Evolutionary conservation across 2,888 invertebrate genomes (phyloP), one percentile per base, ranked within the genome.

Genomic region (Bombylius major): DNA sequence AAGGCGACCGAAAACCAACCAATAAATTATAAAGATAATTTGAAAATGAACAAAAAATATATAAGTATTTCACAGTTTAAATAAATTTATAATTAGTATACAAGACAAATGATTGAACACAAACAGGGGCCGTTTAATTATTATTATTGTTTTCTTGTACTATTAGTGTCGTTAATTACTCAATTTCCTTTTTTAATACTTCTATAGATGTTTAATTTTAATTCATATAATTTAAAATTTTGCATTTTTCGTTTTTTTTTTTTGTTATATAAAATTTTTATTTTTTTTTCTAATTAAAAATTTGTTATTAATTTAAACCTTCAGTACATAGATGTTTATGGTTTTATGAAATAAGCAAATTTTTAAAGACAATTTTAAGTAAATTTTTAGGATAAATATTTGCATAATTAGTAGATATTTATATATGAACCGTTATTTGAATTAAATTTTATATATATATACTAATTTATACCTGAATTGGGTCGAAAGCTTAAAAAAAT

Each of bases 1-100:
- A 85, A 85, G 85, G 85, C 83, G 83, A 83, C 84, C 78, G 81
- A 78, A 71, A 73, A 70, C 72, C 72, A 72, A 73, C 72, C 72
- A 71, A 72, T 67, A 66, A 65, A 63, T 55, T 54, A 57, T 58
- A 58, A 61, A 55, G 55, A 57, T 54, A 13, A 47, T 51, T 45
- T 46, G 44, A 45, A n/a, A 44, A 14, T 32, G 8, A 32, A 14
- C 11, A 32, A 6, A 45, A 9, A 59, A 33, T 52, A 39, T 39
- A 39, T 39, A 9, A n/a, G n/a, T 23, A 23, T 23, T 23, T 23
- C 23, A 23, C 23, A 23, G 23, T 23, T 23, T 23, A 23, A 23
- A 23, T 23, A 23, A 23, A 23, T 23, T 23, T 23, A 23, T 23
- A 23, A 39, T 39, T 39, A 23, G 23, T 23, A 23, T 23, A 23